phyloP scores from a whole-genome alignment of 2,797 vertebrate genomes.

The Jordanella pulchra region DNA sequence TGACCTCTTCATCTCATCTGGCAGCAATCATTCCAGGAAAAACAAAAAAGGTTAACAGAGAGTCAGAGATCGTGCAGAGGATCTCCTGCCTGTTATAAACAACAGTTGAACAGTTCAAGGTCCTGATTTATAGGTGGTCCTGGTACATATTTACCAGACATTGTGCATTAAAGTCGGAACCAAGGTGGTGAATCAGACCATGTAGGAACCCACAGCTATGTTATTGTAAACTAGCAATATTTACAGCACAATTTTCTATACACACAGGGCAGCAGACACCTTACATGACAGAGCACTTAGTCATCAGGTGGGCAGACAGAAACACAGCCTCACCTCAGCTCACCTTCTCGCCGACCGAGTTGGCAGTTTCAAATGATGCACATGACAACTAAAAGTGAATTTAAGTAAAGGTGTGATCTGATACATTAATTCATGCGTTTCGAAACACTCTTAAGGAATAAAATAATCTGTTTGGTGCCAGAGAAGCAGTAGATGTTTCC shows the following conservation, averaged over 20 bases:
- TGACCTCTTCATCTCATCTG: neutral
- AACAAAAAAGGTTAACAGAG: slow-evolving; percentile 13
- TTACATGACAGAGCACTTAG: slow-evolving; percentile 53
- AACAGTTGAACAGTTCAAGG: slow-evolving; percentile 43
- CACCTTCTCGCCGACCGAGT: slow-evolving; percentile 7
- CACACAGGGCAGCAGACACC: slow-evolving; percentile 27
- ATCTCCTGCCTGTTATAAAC: slow-evolving; percentile 42
- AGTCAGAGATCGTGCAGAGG: neutral
- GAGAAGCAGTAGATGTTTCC: slow-evolving; percentile 9
- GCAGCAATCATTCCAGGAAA: neutral
- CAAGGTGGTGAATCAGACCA: slow-evolving; percentile 53
- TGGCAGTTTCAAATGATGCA: neutral
- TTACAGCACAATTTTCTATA: slow-evolving; percentile 31
- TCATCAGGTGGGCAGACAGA: slow-evolving; percentile 58
- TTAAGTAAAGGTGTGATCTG: neutral
- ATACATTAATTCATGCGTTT: neutral
- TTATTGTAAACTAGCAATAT: slow-evolving; percentile 50
- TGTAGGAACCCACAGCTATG: slow-evolving; percentile 45
- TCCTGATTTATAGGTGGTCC: slow-evolving; percentile 43
- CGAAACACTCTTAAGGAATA: neutral
- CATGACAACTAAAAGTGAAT: neutral
- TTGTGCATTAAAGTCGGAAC: slow-evolving; percentile 40
- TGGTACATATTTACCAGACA: slow-evolving; percentile 14
- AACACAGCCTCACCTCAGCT: slow-evolving; percentile 36
- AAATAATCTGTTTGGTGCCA: neutral